Percentiles rank a stretch among this genome's conserved stretches.
phyloP scores from a whole-genome alignment of 2,113 vertebrate genomes.

The Scomber colias region DNA sequence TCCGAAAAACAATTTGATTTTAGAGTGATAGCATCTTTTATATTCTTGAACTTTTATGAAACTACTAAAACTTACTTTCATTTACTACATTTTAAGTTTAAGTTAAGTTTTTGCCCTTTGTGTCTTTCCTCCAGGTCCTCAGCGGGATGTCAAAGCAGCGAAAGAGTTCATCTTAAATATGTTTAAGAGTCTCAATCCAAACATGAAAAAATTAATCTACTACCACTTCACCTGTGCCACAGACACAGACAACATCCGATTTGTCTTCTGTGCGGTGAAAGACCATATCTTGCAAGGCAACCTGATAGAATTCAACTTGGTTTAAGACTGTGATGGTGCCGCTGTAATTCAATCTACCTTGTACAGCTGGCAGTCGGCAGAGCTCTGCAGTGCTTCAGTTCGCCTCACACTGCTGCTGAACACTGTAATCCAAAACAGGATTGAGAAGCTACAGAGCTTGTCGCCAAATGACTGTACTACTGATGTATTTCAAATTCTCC shows the following conservation, averaged over 20 bases:
- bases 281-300: constrained; percentile 88
- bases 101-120: constrained; percentile 2
- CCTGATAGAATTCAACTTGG: constrained; percentile 87
- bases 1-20: constrained; percentile 1
- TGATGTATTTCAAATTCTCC: constrained; percentile 65
- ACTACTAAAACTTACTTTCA: constrained; percentile 19
- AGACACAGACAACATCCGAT: constrained; percentile 84
- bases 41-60: background rate
- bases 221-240: constrained; percentile 87
- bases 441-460: constrained; percentile 52
- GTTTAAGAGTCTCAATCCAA: constrained; percentile 88
- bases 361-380: constrained; percentile 38
- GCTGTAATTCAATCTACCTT: constrained; percentile 39
- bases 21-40: background rate
- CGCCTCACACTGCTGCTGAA: constrained; percentile 54
- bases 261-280: constrained; percentile 83
- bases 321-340: constrained; percentile 68
- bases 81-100: background rate
- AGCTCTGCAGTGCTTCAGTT: constrained; percentile 52
- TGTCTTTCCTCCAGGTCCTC: constrained; percentile 82
- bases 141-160: constrained; percentile 85
- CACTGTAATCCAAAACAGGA: constrained; percentile 66
- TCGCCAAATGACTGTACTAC: constrained; percentile 64
- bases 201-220: constrained; percentile 90
- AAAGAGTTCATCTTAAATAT: constrained; percentile 91